Percentiles rank a stretch among this genome's conserved stretches.
Conservation (phyloP, 2,797 vertebrate genomes). For the Intellagama lesueurii region DNA sequence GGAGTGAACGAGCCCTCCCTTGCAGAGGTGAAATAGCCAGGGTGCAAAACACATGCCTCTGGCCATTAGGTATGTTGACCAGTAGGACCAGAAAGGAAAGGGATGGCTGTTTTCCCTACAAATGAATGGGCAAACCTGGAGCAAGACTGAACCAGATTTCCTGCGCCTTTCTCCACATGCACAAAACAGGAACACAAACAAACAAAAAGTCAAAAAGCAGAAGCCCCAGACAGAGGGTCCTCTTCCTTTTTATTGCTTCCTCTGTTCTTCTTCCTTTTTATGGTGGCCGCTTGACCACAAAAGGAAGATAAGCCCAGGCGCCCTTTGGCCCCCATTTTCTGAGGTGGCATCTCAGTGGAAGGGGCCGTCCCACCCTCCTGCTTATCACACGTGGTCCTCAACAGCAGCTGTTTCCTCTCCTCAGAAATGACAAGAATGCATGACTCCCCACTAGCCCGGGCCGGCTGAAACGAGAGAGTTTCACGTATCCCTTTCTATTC, state of each 20-base stretch:
- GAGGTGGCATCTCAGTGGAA: background rate
- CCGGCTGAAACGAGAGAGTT: background rate
- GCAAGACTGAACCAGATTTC: background rate
- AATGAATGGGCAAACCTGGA: background rate
- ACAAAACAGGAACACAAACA: background rate
- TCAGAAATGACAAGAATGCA: fast-evolving
- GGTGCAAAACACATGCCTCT: too few relatives aligned
- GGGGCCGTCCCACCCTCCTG: background rate
- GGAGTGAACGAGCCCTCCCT: background rate
- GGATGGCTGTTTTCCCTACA: too few relatives aligned
- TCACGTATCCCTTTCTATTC: background rate
- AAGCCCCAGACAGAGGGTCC: background rate
- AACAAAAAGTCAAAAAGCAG: background rate
- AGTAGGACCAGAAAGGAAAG: background rate
- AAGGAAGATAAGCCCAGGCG: too few relatives aligned
- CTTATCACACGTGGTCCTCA: background rate
- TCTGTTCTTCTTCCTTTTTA: background rate
- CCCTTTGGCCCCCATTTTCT: too few relatives aligned
- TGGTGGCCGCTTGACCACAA: background rate
- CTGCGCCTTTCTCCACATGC: too few relatives aligned
- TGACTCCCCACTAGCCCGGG: fast-evolving
- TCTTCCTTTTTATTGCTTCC: background rate
- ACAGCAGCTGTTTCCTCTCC: slow-evolving; percentile 21
- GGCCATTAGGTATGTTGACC: too few relatives aligned
- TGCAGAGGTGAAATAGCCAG: background rate